These are phyloP conservation scores for Rhagoletis zephyria DNA, from an alignment of 1,140 invertebrate species.

Conservation along the genomic window DNA sequence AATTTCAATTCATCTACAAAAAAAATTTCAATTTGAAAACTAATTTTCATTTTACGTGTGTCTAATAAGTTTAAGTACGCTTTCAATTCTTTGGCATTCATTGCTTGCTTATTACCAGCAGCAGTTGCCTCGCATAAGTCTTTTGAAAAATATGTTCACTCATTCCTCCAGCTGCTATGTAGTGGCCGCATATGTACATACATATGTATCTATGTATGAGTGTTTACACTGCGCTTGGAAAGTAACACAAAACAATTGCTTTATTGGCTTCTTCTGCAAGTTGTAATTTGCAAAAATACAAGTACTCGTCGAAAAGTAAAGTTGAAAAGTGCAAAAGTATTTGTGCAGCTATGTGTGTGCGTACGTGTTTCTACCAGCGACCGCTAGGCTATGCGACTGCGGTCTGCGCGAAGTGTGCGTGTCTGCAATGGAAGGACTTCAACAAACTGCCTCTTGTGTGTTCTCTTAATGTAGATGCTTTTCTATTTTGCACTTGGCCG, in stretches of 20 bases:
- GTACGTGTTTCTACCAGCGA: neutral
- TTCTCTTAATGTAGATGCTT: neutral
- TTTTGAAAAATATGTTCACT: neutral
- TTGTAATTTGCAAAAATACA: slow-evolving; percentile 39
- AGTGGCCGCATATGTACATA: neutral
- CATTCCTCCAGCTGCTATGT: neutral
- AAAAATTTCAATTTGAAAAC: too few species aligned
- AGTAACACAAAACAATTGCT: slow-evolving; percentile 42
- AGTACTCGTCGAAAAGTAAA: neutral
- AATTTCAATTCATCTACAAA: too few species aligned
- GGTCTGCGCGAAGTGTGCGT: neutral
- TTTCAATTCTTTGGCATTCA: slow-evolving; percentile 18
- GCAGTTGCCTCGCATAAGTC: neutral
- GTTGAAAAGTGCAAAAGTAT: slow-evolving; percentile 36
- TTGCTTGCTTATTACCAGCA: neutral
- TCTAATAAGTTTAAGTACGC: neutral
- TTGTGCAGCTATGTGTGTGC: neutral
- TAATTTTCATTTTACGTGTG: neutral
- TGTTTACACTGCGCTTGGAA: neutral
- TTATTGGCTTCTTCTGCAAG: slow-evolving; percentile 20
- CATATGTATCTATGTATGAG: too few species aligned
- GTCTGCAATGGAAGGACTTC: slow-evolving; percentile 1
- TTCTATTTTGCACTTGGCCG: slow-evolving; percentile 29
- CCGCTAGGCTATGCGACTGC: neutral
- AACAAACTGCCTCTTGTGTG: neutral